Conservation (phyloP, 2,888 invertebrate species). For the Acronicta leporina region DNA sequence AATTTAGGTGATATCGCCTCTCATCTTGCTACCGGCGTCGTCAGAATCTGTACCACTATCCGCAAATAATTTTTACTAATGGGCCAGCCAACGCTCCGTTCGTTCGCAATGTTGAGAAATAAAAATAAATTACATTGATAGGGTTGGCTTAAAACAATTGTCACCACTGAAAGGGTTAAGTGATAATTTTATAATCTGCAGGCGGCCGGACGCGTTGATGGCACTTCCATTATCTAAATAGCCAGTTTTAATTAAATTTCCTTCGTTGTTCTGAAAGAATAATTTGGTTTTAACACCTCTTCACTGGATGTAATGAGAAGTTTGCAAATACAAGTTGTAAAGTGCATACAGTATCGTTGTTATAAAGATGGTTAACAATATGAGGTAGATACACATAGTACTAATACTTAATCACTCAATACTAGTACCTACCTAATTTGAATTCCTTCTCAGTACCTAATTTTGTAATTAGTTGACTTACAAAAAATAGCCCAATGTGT, state of each 20-base stretch:
- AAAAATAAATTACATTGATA: slow-evolving; percentile 60
- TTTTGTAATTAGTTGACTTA: too few relatives aligned
- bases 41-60: slow-evolving; percentile 25
- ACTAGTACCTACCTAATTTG: too few relatives aligned
- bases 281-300: slow-evolving; percentile 39
- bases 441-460: too few relatives aligned
- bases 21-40: slow-evolving; percentile 31
- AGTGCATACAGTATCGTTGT: too few relatives aligned
- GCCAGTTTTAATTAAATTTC: slow-evolving; percentile 68
- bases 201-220: slow-evolving; percentile 63
- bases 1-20: slow-evolving; percentile 19
- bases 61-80: slow-evolving; percentile 26
- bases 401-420: too few relatives aligned
- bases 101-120: slow-evolving; percentile 39
- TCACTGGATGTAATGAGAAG: slow-evolving; percentile 12
- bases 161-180: slow-evolving; percentile 64
- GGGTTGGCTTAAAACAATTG: slow-evolving; percentile 57
- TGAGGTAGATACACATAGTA: too few relatives aligned
- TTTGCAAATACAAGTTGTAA: background rate
- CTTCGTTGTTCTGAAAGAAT: slow-evolving; percentile 51
- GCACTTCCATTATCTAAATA: slow-evolving; percentile 76
- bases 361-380: too few relatives aligned
- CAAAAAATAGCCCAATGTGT: too few relatives aligned
- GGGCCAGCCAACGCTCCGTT: slow-evolving; percentile 8
- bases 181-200: slow-evolving; percentile 69